A percentile compares a stretch with the other conserved stretches of the same genome.
Evolutionary conservation across 1,140 invertebrate genomes (phyloP).

Genomic region (Ostrea denselamellosa): DNA sequence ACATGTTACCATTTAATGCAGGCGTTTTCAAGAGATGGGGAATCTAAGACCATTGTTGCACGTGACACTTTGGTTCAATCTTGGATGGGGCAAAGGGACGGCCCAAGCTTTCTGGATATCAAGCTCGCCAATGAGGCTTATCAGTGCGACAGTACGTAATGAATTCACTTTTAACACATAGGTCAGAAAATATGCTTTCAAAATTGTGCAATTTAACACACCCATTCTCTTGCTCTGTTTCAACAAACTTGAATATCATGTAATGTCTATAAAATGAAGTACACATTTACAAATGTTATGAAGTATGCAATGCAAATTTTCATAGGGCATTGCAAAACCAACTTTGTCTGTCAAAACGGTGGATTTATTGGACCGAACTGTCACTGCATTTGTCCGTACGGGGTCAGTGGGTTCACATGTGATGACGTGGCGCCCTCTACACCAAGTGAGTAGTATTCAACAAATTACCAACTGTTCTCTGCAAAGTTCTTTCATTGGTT

Average conservation of each 20-base stretch:
- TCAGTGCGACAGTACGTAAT: constrained; percentile 52
- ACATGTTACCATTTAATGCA: constrained; percentile 14
- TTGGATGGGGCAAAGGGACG: constrained; percentile 60
- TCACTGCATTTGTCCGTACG: constrained; percentile 59
- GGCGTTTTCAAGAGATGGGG: constrained; percentile 51
- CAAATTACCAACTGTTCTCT: not conserved
- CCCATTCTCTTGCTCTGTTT: too few relatives aligned
- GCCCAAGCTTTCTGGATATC: constrained; percentile 65
- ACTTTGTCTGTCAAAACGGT: constrained; percentile 51
- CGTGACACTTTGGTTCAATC: constrained; percentile 57
- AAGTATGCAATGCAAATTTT: not conserved
- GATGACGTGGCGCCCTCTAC: constrained; percentile 50
- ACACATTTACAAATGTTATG: too few relatives aligned
- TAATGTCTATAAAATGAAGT: too few relatives aligned
- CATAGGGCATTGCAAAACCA: constrained; percentile 47
- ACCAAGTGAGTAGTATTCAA: constrained; percentile 38
- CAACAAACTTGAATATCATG: too few relatives aligned
- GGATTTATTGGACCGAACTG: constrained; percentile 60
- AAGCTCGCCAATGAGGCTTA: constrained; percentile 64
- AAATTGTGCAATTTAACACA: too few relatives aligned
- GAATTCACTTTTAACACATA: not conserved
- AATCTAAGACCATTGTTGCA: constrained; percentile 57
- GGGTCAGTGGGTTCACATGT: constrained; percentile 52
- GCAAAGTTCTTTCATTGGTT: not conserved
- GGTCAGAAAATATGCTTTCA: too few relatives aligned